Base-by-base conservation (phyloP, 64 coral and sea anemone species). In the Hydrozoanthus tunicans region DNA sequence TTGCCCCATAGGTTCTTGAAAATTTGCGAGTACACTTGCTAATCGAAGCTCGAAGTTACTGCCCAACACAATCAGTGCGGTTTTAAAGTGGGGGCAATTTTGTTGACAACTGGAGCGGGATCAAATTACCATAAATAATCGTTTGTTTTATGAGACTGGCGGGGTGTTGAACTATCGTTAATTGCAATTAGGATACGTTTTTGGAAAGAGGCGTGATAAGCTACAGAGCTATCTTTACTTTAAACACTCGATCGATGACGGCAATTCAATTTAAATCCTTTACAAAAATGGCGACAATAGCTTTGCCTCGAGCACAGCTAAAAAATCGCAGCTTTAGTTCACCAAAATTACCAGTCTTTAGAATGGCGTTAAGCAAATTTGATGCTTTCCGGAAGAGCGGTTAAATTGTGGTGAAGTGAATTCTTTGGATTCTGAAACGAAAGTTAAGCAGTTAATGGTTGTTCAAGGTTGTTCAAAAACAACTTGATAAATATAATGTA, bases 91-190 rank as follows among this genome's bases (percentile, higher is more conserved):
- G 84, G 68, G 24, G 9, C 74, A 88, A 88, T 60, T 86, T 59
- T 88, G 84, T 88, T 74, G 84, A 88, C 84, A 69, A 51, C 23
- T 51, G 59, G 20, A 72, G 84, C 84, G 26, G 54, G 56, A 54
- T 88, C 84, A 73, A 88, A 88, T 88, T 88, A 88, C 84, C 84
- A 88, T 75, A 60, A n/a, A 88, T 88, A 88, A 88, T 88, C 84
- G 84, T 73, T 88, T 88, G 84, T 74, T 88, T 88, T 74, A 88
- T 88, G 57, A 88, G 62, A 56, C 84, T 43, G 43, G 84, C 69
- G 69, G 56, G 84, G 84, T 74, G 84, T 88, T 59, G 84, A 88
- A 25, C 24, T 8, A 13, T 56, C 59, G 66, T 51, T 74, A 88
- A 88, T 88, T 88, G 26, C 23, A 74, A 17, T 73, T 59, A 59